Evolutionary conservation across 2,888 invertebrate species (phyloP).

Genomic region (Sussaba pulchella): DNA sequence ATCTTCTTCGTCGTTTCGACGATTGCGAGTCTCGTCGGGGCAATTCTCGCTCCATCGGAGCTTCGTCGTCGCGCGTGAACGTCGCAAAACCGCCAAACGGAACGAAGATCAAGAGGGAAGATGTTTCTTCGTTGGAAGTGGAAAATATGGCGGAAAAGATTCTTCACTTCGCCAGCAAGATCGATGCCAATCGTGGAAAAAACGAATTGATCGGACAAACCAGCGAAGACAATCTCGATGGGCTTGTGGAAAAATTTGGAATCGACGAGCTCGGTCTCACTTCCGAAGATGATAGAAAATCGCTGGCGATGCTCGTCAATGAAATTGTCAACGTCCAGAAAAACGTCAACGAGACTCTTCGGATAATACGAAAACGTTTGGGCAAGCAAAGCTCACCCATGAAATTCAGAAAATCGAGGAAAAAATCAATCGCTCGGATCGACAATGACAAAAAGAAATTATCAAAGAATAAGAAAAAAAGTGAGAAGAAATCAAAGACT

Average conservation of each 20-base stretch:
- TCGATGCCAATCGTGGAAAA: slow-evolving; percentile 38
- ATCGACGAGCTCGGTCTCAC: slow-evolving; percentile 67
- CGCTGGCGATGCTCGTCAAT: slow-evolving; percentile 66
- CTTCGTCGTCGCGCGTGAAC: background rate
- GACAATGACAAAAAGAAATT: too few species aligned
- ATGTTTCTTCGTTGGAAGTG: slow-evolving; percentile 44
- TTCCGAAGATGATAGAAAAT: slow-evolving; percentile 68
- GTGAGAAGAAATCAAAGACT: background rate
- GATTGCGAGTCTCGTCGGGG: slow-evolving; percentile 45
- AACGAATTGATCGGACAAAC: slow-evolving; percentile 18
- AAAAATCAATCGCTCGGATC: slow-evolving; percentile 22
- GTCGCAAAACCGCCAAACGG: background rate
- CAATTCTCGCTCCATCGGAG: slow-evolving; percentile 5
- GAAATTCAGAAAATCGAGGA: slow-evolving; percentile 19
- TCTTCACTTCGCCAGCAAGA: slow-evolving; percentile 65
- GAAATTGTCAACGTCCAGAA: slow-evolving; percentile 70
- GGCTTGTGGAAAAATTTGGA: slow-evolving; percentile 65
- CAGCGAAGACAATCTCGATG: slow-evolving; percentile 18
- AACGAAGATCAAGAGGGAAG: slow-evolving; percentile 57
- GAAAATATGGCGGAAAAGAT: slow-evolving; percentile 67
- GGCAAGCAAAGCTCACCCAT: slow-evolving; percentile 30
- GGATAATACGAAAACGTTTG: slow-evolving; percentile 69
- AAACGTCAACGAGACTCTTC: slow-evolving; percentile 72
- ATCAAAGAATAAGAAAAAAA: slow-evolving; percentile 15
- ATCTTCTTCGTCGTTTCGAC: slow-evolving; percentile 59